Evolutionary conservation across 1,140 invertebrate genomes (phyloP).

Genomic region (Drosophila elegans): DNA sequence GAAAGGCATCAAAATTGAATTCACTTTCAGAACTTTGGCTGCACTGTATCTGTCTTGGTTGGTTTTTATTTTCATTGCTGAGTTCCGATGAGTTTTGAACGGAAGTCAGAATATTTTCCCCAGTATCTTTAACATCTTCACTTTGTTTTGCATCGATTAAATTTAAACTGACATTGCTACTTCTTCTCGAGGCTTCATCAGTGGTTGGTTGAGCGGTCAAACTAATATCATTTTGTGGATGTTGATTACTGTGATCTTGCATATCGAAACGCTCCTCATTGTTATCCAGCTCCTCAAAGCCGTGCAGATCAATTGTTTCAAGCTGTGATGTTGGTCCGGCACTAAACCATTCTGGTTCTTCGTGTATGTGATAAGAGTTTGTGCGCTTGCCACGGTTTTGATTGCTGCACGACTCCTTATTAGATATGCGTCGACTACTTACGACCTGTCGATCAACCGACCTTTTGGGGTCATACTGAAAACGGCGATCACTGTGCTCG

Average conservation of each 20-base stretch:
- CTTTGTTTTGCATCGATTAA: slow-evolving; percentile 5
- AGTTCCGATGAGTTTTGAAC: slow-evolving; percentile 2
- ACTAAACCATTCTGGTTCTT: slow-evolving; percentile 92
- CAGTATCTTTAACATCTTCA: slow-evolving; percentile 14
- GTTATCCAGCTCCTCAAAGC: slow-evolving; percentile 91
- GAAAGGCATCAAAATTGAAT: slow-evolving; percentile 88
- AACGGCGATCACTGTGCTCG: slow-evolving; percentile 36
- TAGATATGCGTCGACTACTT: slow-evolving; percentile 39
- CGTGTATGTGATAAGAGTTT: slow-evolving; percentile 85
- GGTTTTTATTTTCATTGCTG: slow-evolving; percentile 2
- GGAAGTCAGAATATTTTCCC: background rate
- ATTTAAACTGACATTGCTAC: slow-evolving; percentile 44
- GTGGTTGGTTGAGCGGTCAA: background rate
- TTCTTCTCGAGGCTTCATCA: slow-evolving; percentile 24
- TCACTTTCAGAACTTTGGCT: slow-evolving; percentile 42
- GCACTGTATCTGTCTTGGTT: slow-evolving; percentile 6
- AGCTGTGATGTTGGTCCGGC: slow-evolving; percentile 94
- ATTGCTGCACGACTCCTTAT: slow-evolving; percentile 41
- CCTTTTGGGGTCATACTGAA: slow-evolving; percentile 38
- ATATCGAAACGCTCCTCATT: slow-evolving; percentile 83
- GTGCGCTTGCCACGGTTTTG: slow-evolving; percentile 62
- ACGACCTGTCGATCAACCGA: slow-evolving; percentile 20
- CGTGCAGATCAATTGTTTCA: slow-evolving; percentile 96
- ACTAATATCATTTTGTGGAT: slow-evolving; percentile 83
- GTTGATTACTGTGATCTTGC: slow-evolving; percentile 3